Evolutionary conservation across 1,140 invertebrate genomes (phyloP).

Genomic region (Penaeus vannamei): DNA sequence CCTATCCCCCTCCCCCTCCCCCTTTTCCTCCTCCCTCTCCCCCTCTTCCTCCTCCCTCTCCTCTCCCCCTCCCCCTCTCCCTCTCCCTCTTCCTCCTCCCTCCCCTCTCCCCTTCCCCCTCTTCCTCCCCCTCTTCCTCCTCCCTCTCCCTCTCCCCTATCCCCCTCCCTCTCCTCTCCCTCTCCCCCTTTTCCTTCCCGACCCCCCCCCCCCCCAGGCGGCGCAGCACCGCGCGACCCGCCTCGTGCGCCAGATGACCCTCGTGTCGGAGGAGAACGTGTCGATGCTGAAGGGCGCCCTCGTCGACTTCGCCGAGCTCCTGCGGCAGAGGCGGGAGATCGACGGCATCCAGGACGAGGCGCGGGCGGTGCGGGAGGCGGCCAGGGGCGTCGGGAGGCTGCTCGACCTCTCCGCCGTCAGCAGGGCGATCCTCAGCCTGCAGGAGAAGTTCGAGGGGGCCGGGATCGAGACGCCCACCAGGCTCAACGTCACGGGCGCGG

Average conservation of each 20-base stretch:
- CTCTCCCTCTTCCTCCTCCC: not conserved
- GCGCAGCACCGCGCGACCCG: conserved; percentile 6
- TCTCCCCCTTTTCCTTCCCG: not conserved
- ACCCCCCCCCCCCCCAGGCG: not conserved
- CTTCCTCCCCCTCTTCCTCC: not conserved
- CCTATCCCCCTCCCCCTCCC: not conserved
- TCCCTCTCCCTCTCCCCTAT: too few species aligned
- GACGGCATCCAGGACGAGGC: not conserved
- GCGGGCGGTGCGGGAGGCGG: not conserved
- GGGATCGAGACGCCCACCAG: conserved; percentile 3
- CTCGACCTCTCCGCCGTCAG: not conserved
- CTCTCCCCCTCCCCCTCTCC: conserved; percentile 6
- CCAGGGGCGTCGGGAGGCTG: not conserved
- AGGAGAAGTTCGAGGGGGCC: conserved; percentile 30
- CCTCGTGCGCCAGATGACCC: not conserved
- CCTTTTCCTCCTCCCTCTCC: not conserved
- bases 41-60: too few species aligned
- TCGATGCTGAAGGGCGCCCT: not conserved
- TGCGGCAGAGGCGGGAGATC: conserved; percentile 19
- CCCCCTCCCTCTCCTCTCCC: not conserved
- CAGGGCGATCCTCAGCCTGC: not conserved
- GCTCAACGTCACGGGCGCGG: not conserved
- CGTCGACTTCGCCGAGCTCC: conserved; percentile 2
- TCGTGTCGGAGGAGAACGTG: conserved; percentile 1
- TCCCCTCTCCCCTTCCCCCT: not conserved